phyloP scores from a whole-genome alignment of 2,797 vertebrate genomes.

The Emys orbicularis region DNA sequence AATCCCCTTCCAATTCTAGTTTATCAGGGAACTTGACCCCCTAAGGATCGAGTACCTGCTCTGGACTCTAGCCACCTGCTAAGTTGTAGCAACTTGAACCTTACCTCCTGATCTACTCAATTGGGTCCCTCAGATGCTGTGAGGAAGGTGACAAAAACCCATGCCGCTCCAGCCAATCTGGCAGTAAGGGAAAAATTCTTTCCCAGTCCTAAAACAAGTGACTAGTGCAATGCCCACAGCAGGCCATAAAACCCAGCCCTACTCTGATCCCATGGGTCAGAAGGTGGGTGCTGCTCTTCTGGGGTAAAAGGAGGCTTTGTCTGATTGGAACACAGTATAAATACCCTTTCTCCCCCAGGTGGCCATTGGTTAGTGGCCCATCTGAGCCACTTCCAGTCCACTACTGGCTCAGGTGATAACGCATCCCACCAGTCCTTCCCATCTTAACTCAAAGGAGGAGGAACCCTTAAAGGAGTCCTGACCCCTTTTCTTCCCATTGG shows the following conservation, averaged over 20 bases:
- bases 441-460: not conserved
- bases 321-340: not conserved
- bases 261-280: no score
- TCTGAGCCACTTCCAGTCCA: not conserved
- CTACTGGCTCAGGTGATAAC: not conserved
- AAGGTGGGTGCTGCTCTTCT: not conserved
- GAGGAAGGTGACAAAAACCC: not conserved
- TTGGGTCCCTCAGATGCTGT: not conserved
- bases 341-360: not conserved
- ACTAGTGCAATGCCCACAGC: not conserved
- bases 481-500: no score
- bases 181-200: not conserved
- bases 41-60: not conserved
- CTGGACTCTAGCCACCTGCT: not conserved
- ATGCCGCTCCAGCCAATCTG: not conserved
- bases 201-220: not conserved
- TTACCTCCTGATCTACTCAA: not conserved
- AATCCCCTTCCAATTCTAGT: not conserved
- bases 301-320: not conserved
- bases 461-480: not conserved
- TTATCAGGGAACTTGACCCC: not conserved
- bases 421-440: not conserved
- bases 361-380: no score
- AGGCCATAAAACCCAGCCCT: no score
- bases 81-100: not conserved